Evolutionary conservation across 2,888 invertebrate genomes (phyloP).

Genomic region (Dyspetes luteomarginatus): DNA sequence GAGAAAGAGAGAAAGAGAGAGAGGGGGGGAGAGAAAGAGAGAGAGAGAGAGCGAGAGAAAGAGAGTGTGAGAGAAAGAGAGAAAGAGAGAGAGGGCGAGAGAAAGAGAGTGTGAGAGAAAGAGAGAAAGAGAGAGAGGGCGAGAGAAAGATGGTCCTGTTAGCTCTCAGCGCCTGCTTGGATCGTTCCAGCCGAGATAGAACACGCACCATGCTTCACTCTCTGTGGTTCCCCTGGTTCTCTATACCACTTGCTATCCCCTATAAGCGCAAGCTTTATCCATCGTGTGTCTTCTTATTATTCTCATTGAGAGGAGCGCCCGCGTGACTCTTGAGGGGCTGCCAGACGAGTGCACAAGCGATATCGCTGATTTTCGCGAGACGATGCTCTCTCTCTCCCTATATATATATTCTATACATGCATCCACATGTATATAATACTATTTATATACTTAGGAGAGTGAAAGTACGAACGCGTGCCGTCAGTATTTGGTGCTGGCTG

Average conservation of each 20-base stretch:
- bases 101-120: background rate
- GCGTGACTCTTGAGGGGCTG: conserved; percentile 47
- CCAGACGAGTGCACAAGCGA: conserved; percentile 64
- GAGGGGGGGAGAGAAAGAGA: conserved; percentile 11
- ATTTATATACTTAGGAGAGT: too few relatives aligned
- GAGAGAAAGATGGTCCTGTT: conserved; percentile 43
- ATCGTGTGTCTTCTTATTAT: conserved; percentile 43
- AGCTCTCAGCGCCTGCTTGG: conserved; percentile 71
- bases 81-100: too few relatives aligned
- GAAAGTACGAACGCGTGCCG: too few relatives aligned
- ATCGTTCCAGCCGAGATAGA: conserved; percentile 77
- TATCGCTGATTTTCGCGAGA: conserved; percentile 70
- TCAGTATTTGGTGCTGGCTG: too few relatives aligned
- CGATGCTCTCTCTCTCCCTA: background rate
- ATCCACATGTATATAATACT: too few relatives aligned
- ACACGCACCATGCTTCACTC: conserved; percentile 71
- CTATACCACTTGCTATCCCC: conserved; percentile 41
- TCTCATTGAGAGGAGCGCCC: conserved; percentile 22
- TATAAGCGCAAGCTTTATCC: background rate
- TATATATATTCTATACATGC: background rate
- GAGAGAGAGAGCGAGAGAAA: conserved; percentile 14
- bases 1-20: conserved; percentile 56
- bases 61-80: background rate
- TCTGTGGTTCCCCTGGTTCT: conserved; percentile 24
- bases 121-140: background rate